These are phyloP conservation scores for Sarcophilus harrisii DNA, from an alignment of 2,797 vertebrate species.

Conservation along the genomic window DNA sequence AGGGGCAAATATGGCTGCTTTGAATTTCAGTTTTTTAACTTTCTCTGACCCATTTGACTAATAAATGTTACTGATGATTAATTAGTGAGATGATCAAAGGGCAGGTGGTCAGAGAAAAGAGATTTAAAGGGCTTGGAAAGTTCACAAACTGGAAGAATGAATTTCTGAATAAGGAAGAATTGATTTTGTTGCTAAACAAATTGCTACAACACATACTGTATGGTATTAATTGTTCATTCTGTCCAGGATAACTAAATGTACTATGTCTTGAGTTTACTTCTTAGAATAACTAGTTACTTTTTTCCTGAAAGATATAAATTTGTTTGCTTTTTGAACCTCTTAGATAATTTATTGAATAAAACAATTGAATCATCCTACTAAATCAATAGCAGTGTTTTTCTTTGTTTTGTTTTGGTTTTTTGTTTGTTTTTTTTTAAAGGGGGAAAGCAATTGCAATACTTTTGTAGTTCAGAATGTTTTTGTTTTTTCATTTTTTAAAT, in stretches of 20 bases:
- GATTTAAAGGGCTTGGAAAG: constrained; percentile 25
- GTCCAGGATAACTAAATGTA: not conserved
- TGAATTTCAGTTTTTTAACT: constrained; percentile 45
- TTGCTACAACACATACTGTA: not conserved
- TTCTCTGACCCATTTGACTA: not conserved
- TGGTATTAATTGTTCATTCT: not conserved
- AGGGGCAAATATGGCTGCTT: not conserved
- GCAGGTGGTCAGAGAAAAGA: constrained; percentile 16
- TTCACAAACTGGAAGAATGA: not conserved
- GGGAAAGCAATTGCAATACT: not conserved
- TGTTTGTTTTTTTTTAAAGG: not conserved
- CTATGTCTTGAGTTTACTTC: constrained; percentile 28
- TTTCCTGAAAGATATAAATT: constrained; percentile 33
- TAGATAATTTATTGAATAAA: constrained; percentile 41
- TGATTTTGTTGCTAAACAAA: constrained; percentile 19
- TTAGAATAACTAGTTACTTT: not conserved
- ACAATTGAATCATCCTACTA: constrained; percentile 3
- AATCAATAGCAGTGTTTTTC: not conserved
- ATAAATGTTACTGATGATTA: constrained; percentile 12
- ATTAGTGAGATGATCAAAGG: not conserved
- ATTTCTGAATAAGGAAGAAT: not conserved
- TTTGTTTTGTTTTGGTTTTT: not conserved
- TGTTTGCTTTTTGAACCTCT: constrained; percentile 26
- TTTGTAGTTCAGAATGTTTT: constrained; percentile 8
- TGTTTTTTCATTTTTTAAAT: not conserved